These are phyloP conservation scores for Tetranychus cinnabarinus DNA, from an alignment of 1,140 invertebrate species.

Conservation along the genomic window DNA sequence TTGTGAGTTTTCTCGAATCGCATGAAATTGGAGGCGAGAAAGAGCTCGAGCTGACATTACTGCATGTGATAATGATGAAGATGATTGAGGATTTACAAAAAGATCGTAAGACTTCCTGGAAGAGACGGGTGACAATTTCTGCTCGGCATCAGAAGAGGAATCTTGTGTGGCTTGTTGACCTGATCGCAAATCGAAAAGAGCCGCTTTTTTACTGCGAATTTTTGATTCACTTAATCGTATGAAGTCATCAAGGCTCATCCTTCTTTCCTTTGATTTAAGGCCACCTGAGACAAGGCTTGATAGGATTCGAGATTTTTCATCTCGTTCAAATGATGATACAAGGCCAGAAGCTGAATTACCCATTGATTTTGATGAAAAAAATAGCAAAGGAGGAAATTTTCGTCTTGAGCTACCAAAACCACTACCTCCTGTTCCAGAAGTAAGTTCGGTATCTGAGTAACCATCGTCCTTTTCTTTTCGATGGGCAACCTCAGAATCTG, in stretches of 20 bases:
- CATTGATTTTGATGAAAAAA: background rate
- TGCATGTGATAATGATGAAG: too few species aligned
- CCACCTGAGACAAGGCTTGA: background rate
- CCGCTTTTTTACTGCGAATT: background rate
- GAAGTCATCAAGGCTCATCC: conserved; percentile 30
- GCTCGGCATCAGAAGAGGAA: background rate
- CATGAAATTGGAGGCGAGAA: background rate
- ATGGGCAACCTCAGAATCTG: conserved; percentile 1
- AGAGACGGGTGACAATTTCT: background rate
- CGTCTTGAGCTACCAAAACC: background rate
- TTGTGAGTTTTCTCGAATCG: conserved; percentile 1
- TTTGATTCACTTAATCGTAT: conserved; percentile 35
- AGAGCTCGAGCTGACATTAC: background rate
- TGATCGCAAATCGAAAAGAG: background rate
- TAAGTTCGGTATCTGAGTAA: background rate
- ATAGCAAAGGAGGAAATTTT: background rate
- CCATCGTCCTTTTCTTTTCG: background rate
- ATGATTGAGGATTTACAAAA: too few species aligned
- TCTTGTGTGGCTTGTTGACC: background rate
- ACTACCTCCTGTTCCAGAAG: background rate
- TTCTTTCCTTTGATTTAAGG: conserved; percentile 8
- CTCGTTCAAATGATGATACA: background rate
- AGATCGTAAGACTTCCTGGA: background rate
- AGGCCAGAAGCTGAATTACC: background rate
- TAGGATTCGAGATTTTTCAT: background rate